Evolutionary conservation across 64 coral and sea anemone genomes (phyloP), one percentile per base, ranked within the genome.

Genomic region (Trachythela sp.): DNA sequence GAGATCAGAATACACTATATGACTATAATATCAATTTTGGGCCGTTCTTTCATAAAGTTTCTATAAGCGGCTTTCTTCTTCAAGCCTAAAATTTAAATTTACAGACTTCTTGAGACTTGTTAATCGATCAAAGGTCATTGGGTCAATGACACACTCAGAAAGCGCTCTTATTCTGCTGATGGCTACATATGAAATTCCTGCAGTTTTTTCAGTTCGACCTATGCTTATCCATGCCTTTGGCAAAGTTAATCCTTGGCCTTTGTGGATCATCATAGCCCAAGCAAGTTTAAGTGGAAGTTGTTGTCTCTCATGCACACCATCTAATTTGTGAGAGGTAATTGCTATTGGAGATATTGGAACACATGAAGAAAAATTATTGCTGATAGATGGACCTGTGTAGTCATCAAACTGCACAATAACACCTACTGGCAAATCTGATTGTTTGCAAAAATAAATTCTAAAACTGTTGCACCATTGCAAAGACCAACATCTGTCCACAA

Each of bases 141-240:
- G 75, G 13, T 80, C 75, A 80, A 80, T 37, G 31, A 80, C 20
- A 18, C 31, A 37, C 31, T 8, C 9, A 80, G 31, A 35, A 13
- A 80, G 31, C 20, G 75, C 13, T 80, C 75, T 80, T 39, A 80
- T 29, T 39, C 75, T 80, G 10, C 33, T 37, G 31, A 39, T 39
- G 31, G 75, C 75, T 38, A 80, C 75, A 80, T 38, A 80, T 80
- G 75, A 37, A 18, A 35, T 38, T 10, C 75, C 75, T 80, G 75
- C 75, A 80, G 38, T 39, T 30, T 80, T 80, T 80, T 80, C 75
- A 13, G 33, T 36, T 39, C 34, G 32, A 39, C 75, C 75, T 9
- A 80, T 38, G 20, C 34, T 39, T 38, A 80, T 39, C 75, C 32
- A 35, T 35, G 75, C 75, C 34, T 80, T 35, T 9, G 75, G 75